phyloP scores from a whole-genome alignment of 2,797 vertebrate species.

The Siniperca undulata region DNA sequence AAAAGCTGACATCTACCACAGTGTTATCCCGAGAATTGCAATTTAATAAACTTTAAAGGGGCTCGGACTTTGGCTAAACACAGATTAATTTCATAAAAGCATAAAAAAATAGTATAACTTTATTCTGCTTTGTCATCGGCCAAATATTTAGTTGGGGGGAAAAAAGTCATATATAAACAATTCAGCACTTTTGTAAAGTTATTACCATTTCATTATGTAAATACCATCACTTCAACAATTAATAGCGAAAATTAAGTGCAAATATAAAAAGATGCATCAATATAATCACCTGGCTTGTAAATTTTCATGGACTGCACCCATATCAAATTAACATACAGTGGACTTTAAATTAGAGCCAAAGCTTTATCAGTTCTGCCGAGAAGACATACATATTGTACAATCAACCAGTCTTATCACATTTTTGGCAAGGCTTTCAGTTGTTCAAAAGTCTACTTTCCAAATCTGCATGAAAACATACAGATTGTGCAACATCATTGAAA shows the following conservation, averaged over 20 bases:
- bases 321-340: constrained; percentile 53
- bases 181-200: constrained; percentile 61
- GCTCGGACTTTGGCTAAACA: constrained; percentile 34
- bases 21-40: constrained; percentile 44
- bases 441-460: constrained; percentile 53
- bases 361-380: constrained; percentile 65
- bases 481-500: constrained; percentile 71
- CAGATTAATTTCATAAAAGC: constrained; percentile 48
- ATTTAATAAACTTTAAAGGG: constrained; percentile 29
- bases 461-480: constrained; percentile 59
- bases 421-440: constrained; percentile 74
- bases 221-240: constrained; percentile 63
- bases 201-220: constrained; percentile 62
- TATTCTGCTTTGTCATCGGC: constrained; percentile 74
- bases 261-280: constrained; percentile 68
- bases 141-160: constrained; percentile 51
- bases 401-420: constrained; percentile 80
- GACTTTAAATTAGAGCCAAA: constrained; percentile 64
- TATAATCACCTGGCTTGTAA: constrained; percentile 41
- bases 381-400: constrained; percentile 75
- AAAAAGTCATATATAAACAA: constrained; percentile 63
- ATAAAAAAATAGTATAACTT: constrained; percentile 77
- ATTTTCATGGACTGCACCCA: constrained; percentile 42
- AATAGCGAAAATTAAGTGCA: constrained; percentile 73
- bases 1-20: constrained; percentile 33